phyloP scores from a whole-genome alignment of 2,888 invertebrate species.

The Steinernema scapterisci region DNA sequence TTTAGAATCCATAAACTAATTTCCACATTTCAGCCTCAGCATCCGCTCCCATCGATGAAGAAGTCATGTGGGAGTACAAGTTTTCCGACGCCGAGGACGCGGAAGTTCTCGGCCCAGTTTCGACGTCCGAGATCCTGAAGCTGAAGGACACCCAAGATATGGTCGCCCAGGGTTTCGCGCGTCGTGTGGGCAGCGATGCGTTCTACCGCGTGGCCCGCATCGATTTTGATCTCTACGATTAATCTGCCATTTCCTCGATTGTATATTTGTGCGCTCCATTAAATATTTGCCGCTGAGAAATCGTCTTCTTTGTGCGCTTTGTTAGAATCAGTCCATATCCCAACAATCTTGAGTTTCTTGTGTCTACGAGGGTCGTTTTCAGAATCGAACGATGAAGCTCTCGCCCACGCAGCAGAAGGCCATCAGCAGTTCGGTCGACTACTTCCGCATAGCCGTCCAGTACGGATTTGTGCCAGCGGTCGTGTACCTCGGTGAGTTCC shows the following conservation, averaged over 20 bases:
- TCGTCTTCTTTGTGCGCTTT: too few relatives aligned
- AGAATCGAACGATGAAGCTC: conserved; percentile 43
- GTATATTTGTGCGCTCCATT: neutral
- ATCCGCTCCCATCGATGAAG: conserved; percentile 36
- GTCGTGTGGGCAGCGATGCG: conserved; percentile 47
- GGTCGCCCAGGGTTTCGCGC: conserved; percentile 47
- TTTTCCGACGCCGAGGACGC: conserved; percentile 43
- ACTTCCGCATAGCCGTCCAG: conserved; percentile 48
- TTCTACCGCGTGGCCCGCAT: conserved; percentile 58
- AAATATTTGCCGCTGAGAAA: too few relatives aligned
- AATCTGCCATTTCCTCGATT: neutral
- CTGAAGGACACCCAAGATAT: conserved; percentile 46
- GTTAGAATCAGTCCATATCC: too few relatives aligned
- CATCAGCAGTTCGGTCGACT: conserved; percentile 49
- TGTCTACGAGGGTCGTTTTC: neutral
- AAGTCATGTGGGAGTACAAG: conserved; percentile 57
- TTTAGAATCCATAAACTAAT: too few relatives aligned
- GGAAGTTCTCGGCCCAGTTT: conserved; percentile 39
- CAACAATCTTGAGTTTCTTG: neutral
- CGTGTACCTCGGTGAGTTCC: conserved; percentile 59
- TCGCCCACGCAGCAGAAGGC: conserved; percentile 46
- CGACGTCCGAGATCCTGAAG: conserved; percentile 31
- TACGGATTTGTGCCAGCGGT: conserved; percentile 66
- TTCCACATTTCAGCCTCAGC: too few relatives aligned
- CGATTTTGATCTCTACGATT: conserved; percentile 58